Evolutionary conservation across 2,888 invertebrate genomes (phyloP).

Genomic region (Chaetogeoica ovagalla): DNA sequence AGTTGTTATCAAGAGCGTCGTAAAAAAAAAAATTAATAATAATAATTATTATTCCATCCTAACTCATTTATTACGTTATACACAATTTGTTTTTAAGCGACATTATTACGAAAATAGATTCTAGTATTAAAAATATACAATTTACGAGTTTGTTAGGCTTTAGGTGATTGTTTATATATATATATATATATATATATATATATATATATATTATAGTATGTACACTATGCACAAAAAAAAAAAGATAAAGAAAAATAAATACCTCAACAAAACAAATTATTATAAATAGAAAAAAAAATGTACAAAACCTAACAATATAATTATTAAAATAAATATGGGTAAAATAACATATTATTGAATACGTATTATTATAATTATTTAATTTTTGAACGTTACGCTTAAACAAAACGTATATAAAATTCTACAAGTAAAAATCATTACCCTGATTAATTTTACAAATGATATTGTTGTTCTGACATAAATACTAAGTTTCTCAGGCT

Average conservation of each 20-base stretch:
- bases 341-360: slow-evolving; percentile 27
- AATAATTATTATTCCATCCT: slow-evolving; percentile 31
- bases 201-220: slow-evolving; percentile 24
- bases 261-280: slow-evolving; percentile 49
- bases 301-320: slow-evolving; percentile 41
- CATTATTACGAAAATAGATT: slow-evolving; percentile 42
- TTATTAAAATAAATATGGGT: slow-evolving; percentile 22
- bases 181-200: slow-evolving; percentile 12
- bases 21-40: not conserved
- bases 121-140: slow-evolving; percentile 39
- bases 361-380: slow-evolving; percentile 7
- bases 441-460: slow-evolving; percentile 32
- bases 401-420: slow-evolving; percentile 20
- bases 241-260: slow-evolving; percentile 46
- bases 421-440: slow-evolving; percentile 13
- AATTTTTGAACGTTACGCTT: slow-evolving; percentile 7
- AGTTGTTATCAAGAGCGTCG: not conserved
- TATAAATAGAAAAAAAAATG: slow-evolving; percentile 49
- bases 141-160: slow-evolving; percentile 48
- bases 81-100: slow-evolving; percentile 23
- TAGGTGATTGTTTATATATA: slow-evolving; percentile 39
- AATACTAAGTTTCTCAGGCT: slow-evolving; percentile 3
- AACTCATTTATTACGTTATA: slow-evolving; percentile 32
- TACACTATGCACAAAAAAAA: slow-evolving; percentile 37
- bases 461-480: slow-evolving; percentile 34